A percentile compares a stretch with the other conserved stretches of the same genome.
These are phyloP conservation scores for Drosophila austrosaltans DNA, from an alignment of 2,888 invertebrate species.

Conservation along the genomic window DNA sequence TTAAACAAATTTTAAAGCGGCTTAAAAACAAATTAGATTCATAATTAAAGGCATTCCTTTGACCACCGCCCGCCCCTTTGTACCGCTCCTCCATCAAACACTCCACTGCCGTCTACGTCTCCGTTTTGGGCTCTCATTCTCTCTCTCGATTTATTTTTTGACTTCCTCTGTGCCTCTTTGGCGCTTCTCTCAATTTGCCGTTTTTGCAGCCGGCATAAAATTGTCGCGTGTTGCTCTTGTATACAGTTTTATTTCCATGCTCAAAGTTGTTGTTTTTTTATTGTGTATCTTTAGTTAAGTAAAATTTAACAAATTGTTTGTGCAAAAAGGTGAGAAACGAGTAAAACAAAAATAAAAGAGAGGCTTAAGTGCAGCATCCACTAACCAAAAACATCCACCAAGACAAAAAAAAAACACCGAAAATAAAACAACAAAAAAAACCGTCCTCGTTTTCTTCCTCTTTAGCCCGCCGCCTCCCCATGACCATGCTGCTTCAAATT, in stretches of 20 bases:
- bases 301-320: conserved; percentile 43
- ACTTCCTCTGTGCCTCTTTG: conserved; percentile 22
- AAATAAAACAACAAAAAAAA: conserved; percentile 2
- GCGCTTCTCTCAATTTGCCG: conserved; percentile 4
- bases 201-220: conserved; percentile 62
- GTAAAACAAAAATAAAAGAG: conserved; percentile 5
- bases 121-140: conserved; percentile 12
- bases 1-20: conserved; percentile 28
- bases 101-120: not conserved
- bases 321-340: conserved; percentile 7
- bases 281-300: not conserved
- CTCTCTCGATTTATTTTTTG: conserved; percentile 32
- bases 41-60: conserved; percentile 61
- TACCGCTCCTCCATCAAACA: conserved; percentile 1
- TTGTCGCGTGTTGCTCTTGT: conserved; percentile 66
- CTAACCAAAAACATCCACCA: conserved; percentile 57
- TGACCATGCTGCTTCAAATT: conserved; percentile 61
- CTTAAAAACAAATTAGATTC: conserved; percentile 67
- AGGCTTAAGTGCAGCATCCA: conserved; percentile 6
- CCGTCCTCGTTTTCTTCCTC: not conserved
- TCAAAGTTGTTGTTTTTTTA: not conserved
- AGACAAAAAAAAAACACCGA: conserved; percentile 32
- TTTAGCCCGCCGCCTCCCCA: not conserved
- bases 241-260: conserved; percentile 8
- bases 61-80: conserved; percentile 34